Percentiles rank a stretch among this genome's conserved stretches.
Conservation (phyloP, 2,797 vertebrate genomes). For the Poecilia wingei region DNA sequence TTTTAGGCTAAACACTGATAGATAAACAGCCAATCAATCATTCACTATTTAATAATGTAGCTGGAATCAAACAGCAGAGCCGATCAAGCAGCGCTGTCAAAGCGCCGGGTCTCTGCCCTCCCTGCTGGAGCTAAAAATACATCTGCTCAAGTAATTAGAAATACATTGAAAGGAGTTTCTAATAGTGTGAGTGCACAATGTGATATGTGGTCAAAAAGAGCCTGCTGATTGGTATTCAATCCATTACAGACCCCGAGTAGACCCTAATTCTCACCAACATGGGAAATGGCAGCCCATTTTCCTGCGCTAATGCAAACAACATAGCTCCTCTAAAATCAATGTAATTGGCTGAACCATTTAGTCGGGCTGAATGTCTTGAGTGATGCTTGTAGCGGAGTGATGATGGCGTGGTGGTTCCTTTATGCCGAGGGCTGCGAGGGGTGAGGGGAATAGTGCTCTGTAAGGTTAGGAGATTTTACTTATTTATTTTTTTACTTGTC, state of each 20-base stretch:
- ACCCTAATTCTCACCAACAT: conserved; percentile 54
- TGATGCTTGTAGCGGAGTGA: conserved; percentile 41
- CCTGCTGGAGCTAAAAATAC: conserved; percentile 12
- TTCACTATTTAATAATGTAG: neutral
- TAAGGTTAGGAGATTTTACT: conserved; percentile 11
- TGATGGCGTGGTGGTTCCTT: conserved; percentile 47
- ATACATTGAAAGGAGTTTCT: conserved; percentile 34
- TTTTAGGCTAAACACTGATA: neutral
- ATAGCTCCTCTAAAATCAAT: conserved; percentile 69
- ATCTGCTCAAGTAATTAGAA: conserved; percentile 39
- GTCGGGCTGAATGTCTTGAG: conserved; percentile 55
- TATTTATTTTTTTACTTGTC: conserved; percentile 4
- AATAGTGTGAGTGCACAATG: conserved; percentile 36
- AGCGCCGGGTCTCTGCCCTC: neutral
- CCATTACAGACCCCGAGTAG: conserved; percentile 47
- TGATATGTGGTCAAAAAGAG: conserved; percentile 37
- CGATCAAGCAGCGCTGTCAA: neutral
- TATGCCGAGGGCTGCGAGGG: conserved; percentile 19
- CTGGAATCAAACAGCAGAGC: conserved; percentile 1
- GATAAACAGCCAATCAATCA: conserved; percentile 5
- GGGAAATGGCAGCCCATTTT: conserved; percentile 68
- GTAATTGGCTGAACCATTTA: conserved; percentile 68
- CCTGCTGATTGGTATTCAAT: conserved; percentile 46
- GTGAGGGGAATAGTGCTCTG: conserved; percentile 8
- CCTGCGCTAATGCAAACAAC: conserved; percentile 70